A percentile compares a stretch with the other conserved stretches of the same genome.
Conservation (phyloP, 2,797 vertebrate species). For the Nannoperca australis region DNA sequence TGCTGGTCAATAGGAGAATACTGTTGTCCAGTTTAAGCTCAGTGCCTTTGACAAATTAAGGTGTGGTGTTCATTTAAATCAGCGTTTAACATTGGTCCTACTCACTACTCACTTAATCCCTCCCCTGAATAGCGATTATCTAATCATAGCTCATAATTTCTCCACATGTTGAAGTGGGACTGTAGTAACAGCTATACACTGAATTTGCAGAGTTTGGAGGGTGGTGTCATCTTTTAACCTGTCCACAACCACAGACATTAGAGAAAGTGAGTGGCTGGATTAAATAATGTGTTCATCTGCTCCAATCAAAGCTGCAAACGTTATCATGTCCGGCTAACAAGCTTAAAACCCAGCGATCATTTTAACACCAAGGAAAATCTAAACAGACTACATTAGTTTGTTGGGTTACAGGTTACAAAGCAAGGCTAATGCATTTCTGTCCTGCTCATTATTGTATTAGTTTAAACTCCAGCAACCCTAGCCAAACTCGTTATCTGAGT, state of each 20-base stretch:
- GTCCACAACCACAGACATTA: too few relatives aligned
- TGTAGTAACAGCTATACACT: not conserved
- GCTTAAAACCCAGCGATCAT: not conserved
- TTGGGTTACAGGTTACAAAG: not conserved
- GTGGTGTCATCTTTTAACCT: too few relatives aligned
- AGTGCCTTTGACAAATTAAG: conserved; percentile 16
- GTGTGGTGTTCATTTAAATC: conserved; percentile 23
- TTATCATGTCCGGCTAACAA: not conserved
- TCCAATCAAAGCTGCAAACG: not conserved
- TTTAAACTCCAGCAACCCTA: not conserved
- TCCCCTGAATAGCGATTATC: not conserved
- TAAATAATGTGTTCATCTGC: not conserved
- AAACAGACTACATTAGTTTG: not conserved
- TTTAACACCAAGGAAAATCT: too few relatives aligned
- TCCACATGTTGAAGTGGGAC: not conserved
- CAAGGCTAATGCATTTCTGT: not conserved
- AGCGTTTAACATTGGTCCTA: conserved; percentile 6
- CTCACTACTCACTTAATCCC: conserved; percentile 18
- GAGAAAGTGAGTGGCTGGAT: not conserved
- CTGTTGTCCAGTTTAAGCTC: conserved; percentile 24
- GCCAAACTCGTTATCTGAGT: not conserved
- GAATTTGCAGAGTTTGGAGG: too few relatives aligned
- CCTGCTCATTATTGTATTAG: not conserved
- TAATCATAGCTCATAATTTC: not conserved
- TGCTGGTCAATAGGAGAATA: conserved; percentile 43